phyloP scores from a whole-genome alignment of 2,797 vertebrate genomes.

The Melanotaenia trifasciata region DNA sequence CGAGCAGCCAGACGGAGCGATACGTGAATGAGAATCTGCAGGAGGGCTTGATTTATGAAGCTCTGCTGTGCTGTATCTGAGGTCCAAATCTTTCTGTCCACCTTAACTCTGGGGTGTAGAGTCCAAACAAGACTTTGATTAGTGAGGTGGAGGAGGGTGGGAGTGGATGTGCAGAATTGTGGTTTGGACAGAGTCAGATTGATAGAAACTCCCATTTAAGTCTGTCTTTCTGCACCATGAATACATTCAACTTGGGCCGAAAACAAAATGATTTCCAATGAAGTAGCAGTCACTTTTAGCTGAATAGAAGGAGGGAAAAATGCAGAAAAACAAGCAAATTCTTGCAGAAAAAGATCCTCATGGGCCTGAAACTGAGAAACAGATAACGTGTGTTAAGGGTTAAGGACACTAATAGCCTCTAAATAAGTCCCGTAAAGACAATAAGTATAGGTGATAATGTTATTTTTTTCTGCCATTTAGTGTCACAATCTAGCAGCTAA shows the following conservation, averaged over 20 bases:
- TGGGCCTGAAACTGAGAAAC: constrained; percentile 3
- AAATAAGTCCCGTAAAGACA: background rate
- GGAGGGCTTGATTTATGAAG: constrained; percentile 93
- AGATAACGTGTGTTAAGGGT: background rate
- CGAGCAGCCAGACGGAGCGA: constrained; percentile 90
- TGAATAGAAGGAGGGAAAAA: constrained; percentile 20
- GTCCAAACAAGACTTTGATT: constrained; percentile 63
- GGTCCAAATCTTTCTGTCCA: constrained; percentile 89
- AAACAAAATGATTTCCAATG: constrained; percentile 21
- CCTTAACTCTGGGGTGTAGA: constrained; percentile 85
- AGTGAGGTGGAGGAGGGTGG: constrained; percentile 48
- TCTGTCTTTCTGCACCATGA: background rate
- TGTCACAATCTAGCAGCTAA: background rate
- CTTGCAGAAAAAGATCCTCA: background rate
- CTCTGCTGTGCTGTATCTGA: constrained; percentile 82
- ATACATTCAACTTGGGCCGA: constrained; percentile 17
- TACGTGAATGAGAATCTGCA: constrained; percentile 89
- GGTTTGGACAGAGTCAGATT: constrained; percentile 2
- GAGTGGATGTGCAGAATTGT: background rate
- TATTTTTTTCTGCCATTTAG: background rate
- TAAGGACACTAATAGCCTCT: background rate
- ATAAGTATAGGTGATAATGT: background rate
- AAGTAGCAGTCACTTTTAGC: constrained; percentile 21
- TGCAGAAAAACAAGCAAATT: constrained; percentile 15
- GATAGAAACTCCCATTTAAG: constrained; percentile 3